Evolutionary conservation across 2,797 vertebrate species (phyloP), one percentile per base, ranked within the genome.

Genomic region (Microctenopoma stevenorrisi): DNA sequence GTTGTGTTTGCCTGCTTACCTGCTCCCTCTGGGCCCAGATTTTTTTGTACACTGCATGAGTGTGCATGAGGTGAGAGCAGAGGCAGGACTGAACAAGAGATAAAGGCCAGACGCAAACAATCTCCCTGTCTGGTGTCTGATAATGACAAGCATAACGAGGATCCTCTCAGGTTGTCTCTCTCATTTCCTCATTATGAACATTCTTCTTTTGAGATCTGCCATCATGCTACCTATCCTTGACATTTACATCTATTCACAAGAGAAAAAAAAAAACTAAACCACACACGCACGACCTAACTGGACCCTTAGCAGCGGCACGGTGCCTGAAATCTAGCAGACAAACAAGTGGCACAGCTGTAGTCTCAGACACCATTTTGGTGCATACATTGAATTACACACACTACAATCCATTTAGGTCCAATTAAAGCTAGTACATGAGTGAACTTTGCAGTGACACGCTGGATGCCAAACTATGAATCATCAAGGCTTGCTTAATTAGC

Each of bases 171-270:
- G 78, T 85, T 91, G 84, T 89, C 85, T 52, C 67, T 86, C 83
- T 88, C 88, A 74, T 88, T 89, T 88, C 76, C 74, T 78, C 68
- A 86, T 92, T 88, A 93, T 89, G 84, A 93, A 81, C 84, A 71
- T 88, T 85, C 79, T 86, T 86, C 88, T 89, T 82, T 76, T 67
- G 73, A 68, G 89, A 87, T 85, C 87, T 86, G 73, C 77, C 75
- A 78, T 81, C 65, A 50, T 54, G 68, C 70, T 83, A 59, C 10
- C 78, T 58, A 15, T 64, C 74, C 78, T 88, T 90, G 89, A 91
- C 91, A 91, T 91, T 86, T 79, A 78, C 79, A 68, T 85, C 68
- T 67, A 75, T 89, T 86, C 83, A 69, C 38, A 72, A 66, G 18
- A 49, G 56, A 74, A 49, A 35, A 66, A 13, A 37, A 60, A 46